A percentile compares a stretch with the other conserved stretches of the same genome.
Conservation (phyloP, 2,888 invertebrate genomes). For the Drosophila recens region DNA sequence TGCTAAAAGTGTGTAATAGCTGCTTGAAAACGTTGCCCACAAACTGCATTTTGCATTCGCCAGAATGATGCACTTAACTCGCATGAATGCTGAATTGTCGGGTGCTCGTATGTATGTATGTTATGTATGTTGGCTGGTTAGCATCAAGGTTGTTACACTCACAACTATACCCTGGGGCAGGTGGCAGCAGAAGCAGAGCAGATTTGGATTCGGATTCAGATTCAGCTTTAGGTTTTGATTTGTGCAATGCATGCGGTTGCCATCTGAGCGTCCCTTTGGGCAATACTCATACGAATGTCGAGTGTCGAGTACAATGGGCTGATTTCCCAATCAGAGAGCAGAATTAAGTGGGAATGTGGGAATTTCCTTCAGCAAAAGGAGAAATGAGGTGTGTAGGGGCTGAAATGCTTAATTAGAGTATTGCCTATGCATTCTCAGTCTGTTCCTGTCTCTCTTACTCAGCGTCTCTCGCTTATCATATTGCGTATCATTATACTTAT, state of each 20-base stretch:
- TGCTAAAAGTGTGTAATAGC: conserved; percentile 56
- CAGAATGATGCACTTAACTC: conserved; percentile 30
- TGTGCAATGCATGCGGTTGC: conserved; percentile 15
- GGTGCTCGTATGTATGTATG: not conserved
- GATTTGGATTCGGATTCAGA: not conserved
- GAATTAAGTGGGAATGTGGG: not conserved
- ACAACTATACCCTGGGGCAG: conserved; percentile 1
- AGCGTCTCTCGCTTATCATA: no score
- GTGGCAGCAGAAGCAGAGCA: not conserved
- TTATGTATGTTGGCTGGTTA: not conserved
- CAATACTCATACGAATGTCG: conserved; percentile 1
- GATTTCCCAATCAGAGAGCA: not conserved
- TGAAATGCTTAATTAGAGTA: conserved; percentile 12
- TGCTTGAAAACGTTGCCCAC: conserved; percentile 44
- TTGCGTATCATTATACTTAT: no score
- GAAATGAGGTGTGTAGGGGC: not conserved
- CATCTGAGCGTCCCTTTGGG: conserved; percentile 9
- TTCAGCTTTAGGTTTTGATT: conserved; percentile 17
- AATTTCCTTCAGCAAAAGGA: not conserved
- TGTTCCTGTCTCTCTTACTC: not conserved
- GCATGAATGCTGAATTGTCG: conserved; percentile 16
- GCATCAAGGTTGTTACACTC: conserved; percentile 13
- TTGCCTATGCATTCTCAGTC: not conserved
- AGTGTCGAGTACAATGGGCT: conserved; percentile 10
- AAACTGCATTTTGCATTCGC: conserved; percentile 41